Base-by-base conservation (phyloP, 2,888 invertebrate genomes). In the Oegoconia quadripuncta region DNA sequence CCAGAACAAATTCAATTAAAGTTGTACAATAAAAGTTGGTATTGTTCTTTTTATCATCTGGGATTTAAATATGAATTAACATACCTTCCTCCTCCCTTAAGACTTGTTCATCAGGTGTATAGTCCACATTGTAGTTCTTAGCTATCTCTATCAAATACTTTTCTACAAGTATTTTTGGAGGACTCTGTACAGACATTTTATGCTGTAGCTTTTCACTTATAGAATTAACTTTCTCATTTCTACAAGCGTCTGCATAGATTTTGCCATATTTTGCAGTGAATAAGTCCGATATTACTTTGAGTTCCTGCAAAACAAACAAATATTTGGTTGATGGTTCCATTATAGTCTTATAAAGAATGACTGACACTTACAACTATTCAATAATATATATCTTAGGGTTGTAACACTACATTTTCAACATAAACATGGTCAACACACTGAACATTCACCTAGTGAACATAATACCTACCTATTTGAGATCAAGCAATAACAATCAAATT, bases 91-190 rank as follows among this genome's bases (percentile, higher is more conserved):
- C 94, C 51, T 93, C 94, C 49, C 92, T 90, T 93, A 97, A 94
- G 6, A 97, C 90, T 79, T 95, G 93, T 49, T 96, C 95, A 89
- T 99, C 99, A 0, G 99, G 98, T 50, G 95, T 95, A 76, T 98
- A 99, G 33, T 94, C 93, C 33, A 99, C 93, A 76, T 97, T 95
- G 70, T 97, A 98, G 61, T 95, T 96, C 75, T 95, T 97, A 1
- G 99, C 97, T 56, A 99, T 99, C 86, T 98, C 99, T 59, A 98
- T 94, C 55, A 99, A 83, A 59, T 90, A 97, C 68, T 95, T 95
- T 73, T 99, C 99, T 5, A 99, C 95, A 12, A 99, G 89, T 37
- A 97, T 86, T 73, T 97, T 98, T 0, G 98, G 96, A 2, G 99
- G 99, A 20, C 97, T 97, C 57, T 98, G 96, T 6, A 98, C 93